Evolutionary conservation across 1,140 invertebrate genomes (phyloP), one percentile per base, ranked within the genome.

Genomic region (Piezodorus guildinii): DNA sequence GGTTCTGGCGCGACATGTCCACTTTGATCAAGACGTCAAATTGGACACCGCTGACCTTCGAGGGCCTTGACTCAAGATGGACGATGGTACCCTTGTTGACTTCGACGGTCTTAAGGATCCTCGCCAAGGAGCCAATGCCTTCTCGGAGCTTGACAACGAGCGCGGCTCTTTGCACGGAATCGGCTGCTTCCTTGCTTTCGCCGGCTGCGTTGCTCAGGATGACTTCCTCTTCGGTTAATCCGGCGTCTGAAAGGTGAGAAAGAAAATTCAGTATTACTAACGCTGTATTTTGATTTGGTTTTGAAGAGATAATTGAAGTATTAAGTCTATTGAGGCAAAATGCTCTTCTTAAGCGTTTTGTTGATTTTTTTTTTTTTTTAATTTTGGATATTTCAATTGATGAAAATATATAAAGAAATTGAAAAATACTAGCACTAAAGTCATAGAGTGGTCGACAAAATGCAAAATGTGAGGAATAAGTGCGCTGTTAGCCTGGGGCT

Each of bases 91-190:
- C 91, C 72, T 92, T 88, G 77, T 88, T 60, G 70, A 83, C 81
- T 74, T 97, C 92, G 71, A 96, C 87, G 30, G 89, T 87, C 73
- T 94, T 93, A 4, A 97, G 77, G 66, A 96, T 88, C 62, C 90
- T 81, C 0, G 90, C 85, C 45, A 96, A 75, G 14, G 87, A 85
- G 54, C 83, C 82, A 78, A 95, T 90, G 21, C 90, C 90, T 69
- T 96, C 92, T 66, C 86, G 85, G 69, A 96, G 77, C 54, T 85
- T 85, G 16, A 97, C 76, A 43, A 96, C 79, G 23, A 96, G 70
- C 16, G 87, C 87, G 27, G 89, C 84, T 68, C 84, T 80, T 71
- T 91, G 88, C 10, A 83, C 75, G 17, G 76, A 79, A 19, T 86
- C 80, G 71, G 88, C 87, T 39, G 81, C 83, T 60, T 90, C 87